Evolutionary conservation across 1,140 invertebrate species (phyloP).

Genomic region (Eumaeus atala): DNA sequence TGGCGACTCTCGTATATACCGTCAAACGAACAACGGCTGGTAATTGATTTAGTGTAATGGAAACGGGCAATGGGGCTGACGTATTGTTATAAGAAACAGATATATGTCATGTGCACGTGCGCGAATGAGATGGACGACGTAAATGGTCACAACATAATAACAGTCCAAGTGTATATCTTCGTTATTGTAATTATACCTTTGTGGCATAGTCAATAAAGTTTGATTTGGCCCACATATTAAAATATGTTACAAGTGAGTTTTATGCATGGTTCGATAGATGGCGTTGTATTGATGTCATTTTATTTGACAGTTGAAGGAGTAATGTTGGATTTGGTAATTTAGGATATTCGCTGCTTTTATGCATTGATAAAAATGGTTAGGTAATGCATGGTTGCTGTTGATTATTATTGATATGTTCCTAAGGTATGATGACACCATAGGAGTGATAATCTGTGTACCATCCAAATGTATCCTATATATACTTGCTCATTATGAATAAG

Average conservation of each 20-base stretch:
- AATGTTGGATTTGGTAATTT: constrained; percentile 25
- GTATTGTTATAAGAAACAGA: constrained; percentile 57
- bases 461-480: too few species aligned
- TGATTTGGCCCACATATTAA: constrained; percentile 38
- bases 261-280: constrained; percentile 53
- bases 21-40: constrained; percentile 36
- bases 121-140: constrained; percentile 46
- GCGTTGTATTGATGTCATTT: constrained; percentile 46
- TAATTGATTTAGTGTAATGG: constrained; percentile 71
- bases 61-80: constrained; percentile 63
- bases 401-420: too few species aligned
- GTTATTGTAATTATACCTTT: constrained; percentile 57
- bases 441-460: too few species aligned
- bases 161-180: constrained; percentile 46
- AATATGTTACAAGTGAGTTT: constrained; percentile 23
- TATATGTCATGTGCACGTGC: constrained; percentile 28
- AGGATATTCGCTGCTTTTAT: too few species aligned
- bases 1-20: constrained; percentile 25
- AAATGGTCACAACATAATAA: constrained; percentile 33
- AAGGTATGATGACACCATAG: too few species aligned
- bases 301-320: constrained; percentile 38
- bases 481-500: too few species aligned
- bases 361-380: too few species aligned
- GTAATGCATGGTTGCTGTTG: too few species aligned
- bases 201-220: constrained; percentile 36